Base-by-base conservation (phyloP, 2,113 vertebrate genomes). In the Cichladusa arquata region DNA sequence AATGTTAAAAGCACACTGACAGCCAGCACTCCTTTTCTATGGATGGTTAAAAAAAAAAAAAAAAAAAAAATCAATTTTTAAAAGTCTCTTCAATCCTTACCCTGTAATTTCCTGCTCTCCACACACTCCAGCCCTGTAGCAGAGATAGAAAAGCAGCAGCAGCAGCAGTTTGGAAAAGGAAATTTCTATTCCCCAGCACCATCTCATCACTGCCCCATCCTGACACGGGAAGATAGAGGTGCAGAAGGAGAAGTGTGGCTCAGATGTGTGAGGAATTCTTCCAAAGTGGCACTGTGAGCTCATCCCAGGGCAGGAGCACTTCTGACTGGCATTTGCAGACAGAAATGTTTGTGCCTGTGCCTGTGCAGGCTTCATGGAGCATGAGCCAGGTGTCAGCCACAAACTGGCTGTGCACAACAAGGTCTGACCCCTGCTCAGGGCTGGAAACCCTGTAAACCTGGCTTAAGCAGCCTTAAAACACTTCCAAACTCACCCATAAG, bases 381-480 rank as follows among this genome's bases (percentile, higher is more conserved):
- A 6, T 1, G 8, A 33, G 3, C 26, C 29, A 12, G 0, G 5
- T 31, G 48, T 3, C 45, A 73, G 34, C 64, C 47, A 0, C 47
- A 16, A 19, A 2, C 65, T 38, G 65, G 12, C 44, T 73, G 10
- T 3, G 28, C 50, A 12, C 34, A 36, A 2, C 7, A 5, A 19
- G 24, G 13, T 67, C 10, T 10, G 44, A 53, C 11, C 13, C 7
- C 6, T 31, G 60, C 8, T 13, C 1, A 17, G 17, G 33, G 31
- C 50, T 45, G 9, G 1, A 20, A 48, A 33, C 22, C 26, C 50
- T 45, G 9, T 2, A 20, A 48, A 33, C 22, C 26, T n/a, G 26
- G 2, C 31, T 50, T 24, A 17, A 60, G 34, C 28, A 33, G 18
- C 1, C 33, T 40, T 24, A 8, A 73, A 60, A n/a, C 61, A 6